A percentile compares a stretch with the other conserved stretches of the same genome.
These are phyloP conservation scores for Eumeta japonica DNA, from an alignment of 1,140 invertebrate genomes.

Conservation along the genomic window DNA sequence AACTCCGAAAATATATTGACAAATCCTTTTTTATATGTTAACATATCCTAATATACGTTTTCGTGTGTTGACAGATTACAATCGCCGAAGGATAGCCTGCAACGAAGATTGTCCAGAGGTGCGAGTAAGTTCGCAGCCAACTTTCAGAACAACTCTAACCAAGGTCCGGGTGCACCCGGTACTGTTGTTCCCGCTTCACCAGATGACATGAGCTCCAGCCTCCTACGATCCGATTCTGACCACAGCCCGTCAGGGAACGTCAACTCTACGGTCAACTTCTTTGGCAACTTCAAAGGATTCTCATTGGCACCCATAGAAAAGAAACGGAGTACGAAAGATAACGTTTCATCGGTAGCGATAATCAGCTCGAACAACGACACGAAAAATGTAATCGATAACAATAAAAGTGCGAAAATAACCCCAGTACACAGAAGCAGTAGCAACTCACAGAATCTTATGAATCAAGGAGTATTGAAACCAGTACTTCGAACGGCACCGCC, in stretches of 20 bases:
- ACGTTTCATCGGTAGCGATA: constrained; percentile 5
- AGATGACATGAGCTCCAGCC: constrained; percentile 62
- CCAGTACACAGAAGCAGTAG: constrained; percentile 44
- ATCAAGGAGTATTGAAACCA: constrained; percentile 36
- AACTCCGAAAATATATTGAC: too few species aligned
- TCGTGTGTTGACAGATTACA: constrained; percentile 38
- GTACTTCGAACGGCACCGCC: constrained; percentile 49
- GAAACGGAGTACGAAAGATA: constrained; percentile 15
- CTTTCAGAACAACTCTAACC: constrained; percentile 31
- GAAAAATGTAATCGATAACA: constrained; percentile 6
- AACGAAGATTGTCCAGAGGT: constrained; percentile 42
- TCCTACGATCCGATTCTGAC: constrained; percentile 55
- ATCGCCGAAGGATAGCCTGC: constrained; percentile 46
- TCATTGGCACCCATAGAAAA: constrained; percentile 69
- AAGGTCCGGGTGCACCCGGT: constrained; percentile 52
- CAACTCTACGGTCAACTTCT: constrained; percentile 62
- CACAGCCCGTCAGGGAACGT: constrained; percentile 54
- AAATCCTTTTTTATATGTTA: too few species aligned
- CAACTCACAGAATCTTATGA: constrained; percentile 32
- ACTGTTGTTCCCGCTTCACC: constrained; percentile 57
- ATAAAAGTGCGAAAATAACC: constrained; percentile 45
- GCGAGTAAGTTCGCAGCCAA: constrained; percentile 49
- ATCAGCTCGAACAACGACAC: constrained; percentile 10
- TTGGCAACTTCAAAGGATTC: constrained; percentile 84
- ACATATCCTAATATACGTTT: too few species aligned